Evolutionary conservation across 2,797 vertebrate genomes (phyloP), one percentile per base, ranked within the genome.

Genomic region (Aeoliscus strigatus): DNA sequence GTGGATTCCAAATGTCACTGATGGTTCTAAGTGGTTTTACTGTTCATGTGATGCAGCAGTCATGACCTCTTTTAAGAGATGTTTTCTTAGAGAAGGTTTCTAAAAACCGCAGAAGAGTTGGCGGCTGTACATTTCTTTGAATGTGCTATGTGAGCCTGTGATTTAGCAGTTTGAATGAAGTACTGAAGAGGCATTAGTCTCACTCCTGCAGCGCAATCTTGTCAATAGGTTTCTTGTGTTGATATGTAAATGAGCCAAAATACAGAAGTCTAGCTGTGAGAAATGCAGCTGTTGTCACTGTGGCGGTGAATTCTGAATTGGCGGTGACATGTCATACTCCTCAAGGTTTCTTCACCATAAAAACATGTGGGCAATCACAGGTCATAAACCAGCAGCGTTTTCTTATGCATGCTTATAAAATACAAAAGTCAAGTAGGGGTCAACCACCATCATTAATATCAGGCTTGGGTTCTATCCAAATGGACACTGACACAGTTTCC

Each of bases 181-280:
- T 60, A 68, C 25, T 34, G 28, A 50, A 48, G 24, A 4, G 26
- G 41, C 23, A 24, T 17, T 29, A 36, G 24, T 16, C 34, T 9
- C 28, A 51, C 41, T 51, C 64, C 66, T 40, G 57, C 60, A 14
- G 60, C 11, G 44, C 18, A 48, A 15, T 44, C 36, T 5, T 18
- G 33, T 55, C 8, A 1, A 25, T 36, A 9, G 50, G 41, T 28
- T n/a, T 16, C 14, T 8, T 4, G 28, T 45, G 60, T 58, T 73
- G 33, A 70, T 45, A 61, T 73, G 44, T 58, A 74, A n/a, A 71
- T 47, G 37, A 66, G 13, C 4, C 25, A 3, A 36, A 9, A 39
- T 11, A 9, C 11, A 23, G 24, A 51, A 47, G 21, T 49, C 12
- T 24, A 6, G 11, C 15, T 27, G 43, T 27, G 28, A 28, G 18